Percentiles rank a stretch among this genome's conserved stretches.
Evolutionary conservation across 2,797 vertebrate genomes (phyloP).

Genomic region (Clarias fuscus): DNA sequence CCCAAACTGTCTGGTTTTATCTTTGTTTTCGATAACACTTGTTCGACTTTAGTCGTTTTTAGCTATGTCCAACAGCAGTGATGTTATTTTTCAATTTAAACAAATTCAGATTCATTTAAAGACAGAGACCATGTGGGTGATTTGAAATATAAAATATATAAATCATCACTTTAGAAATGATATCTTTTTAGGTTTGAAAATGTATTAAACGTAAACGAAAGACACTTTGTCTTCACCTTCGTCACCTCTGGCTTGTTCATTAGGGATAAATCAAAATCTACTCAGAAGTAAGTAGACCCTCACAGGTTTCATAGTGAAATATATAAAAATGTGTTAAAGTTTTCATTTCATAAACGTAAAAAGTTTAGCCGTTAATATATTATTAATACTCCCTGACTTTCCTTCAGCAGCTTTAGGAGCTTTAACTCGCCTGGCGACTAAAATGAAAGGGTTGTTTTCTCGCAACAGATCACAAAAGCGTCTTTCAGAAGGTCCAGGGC

Average conservation of each 20-base stretch:
- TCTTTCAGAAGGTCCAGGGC: too few relatives aligned
- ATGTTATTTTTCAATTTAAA: background rate
- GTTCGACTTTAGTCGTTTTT: background rate
- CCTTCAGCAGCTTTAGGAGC: too few relatives aligned
- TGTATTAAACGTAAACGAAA: background rate
- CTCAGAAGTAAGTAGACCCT: too few relatives aligned
- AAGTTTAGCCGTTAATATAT: too few relatives aligned
- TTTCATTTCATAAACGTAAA: too few relatives aligned
- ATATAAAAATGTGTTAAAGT: too few relatives aligned
- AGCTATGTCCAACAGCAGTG: background rate
- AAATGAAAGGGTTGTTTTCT: too few relatives aligned
- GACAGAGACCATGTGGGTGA: background rate
- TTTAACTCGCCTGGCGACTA: too few relatives aligned
- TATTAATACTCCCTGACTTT: too few relatives aligned
- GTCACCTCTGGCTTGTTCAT: background rate
- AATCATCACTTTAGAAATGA: too few relatives aligned
- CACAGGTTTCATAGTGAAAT: too few relatives aligned
- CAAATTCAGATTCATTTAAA: background rate
- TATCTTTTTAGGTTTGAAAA: background rate
- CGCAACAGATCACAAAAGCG: too few relatives aligned
- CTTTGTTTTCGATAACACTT: background rate
- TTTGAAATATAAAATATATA: background rate
- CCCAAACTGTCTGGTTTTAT: background rate
- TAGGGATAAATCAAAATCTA: background rate
- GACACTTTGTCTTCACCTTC: background rate